phyloP scores from a whole-genome alignment of 1,140 invertebrate genomes.

The Ladona fulva region DNA sequence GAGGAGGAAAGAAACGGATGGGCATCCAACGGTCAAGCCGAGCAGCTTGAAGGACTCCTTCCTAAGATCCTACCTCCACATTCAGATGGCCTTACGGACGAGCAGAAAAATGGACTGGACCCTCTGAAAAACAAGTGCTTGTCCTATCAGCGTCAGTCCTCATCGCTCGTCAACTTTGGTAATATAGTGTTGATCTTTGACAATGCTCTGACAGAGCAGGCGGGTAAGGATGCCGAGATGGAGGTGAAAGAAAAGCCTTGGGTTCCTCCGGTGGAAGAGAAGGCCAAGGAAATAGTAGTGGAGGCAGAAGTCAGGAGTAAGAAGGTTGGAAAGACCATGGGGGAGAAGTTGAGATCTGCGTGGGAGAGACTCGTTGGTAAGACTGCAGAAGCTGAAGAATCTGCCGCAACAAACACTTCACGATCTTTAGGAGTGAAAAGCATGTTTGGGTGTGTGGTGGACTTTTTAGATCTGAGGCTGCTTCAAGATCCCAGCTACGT shows the following conservation, averaged over 20 bases:
- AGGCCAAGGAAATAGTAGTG: not conserved
- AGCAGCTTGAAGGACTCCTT: not conserved
- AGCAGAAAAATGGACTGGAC: too few relatives aligned
- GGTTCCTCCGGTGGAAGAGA: not conserved
- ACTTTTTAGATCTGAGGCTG: slow-evolving; percentile 12
- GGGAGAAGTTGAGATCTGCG: slow-evolving; percentile 8
- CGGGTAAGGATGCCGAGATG: not conserved
- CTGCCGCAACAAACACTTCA: not conserved
- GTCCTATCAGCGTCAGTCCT: slow-evolving; percentile 10
- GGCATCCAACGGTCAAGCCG: not conserved
- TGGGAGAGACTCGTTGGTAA: not conserved
- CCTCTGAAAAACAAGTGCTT: too few relatives aligned
- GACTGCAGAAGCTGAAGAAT: not conserved
- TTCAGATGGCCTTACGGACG: too few relatives aligned
- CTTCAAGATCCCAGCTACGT: slow-evolving; percentile 17
- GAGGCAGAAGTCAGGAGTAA: not conserved
- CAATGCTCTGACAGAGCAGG: slow-evolving; percentile 12
- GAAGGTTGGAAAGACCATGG: not conserved
- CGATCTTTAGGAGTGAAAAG: not conserved
- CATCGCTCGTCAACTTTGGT: slow-evolving; percentile 18
- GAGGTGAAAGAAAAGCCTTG: not conserved
- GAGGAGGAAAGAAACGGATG: not conserved
- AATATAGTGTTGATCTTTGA: slow-evolving; percentile 20
- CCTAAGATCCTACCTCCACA: not conserved
- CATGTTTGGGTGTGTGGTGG: not conserved